These are phyloP conservation scores for Ostrea denselamellosa DNA, from an alignment of 1,140 invertebrate genomes.

Conservation along the genomic window DNA sequence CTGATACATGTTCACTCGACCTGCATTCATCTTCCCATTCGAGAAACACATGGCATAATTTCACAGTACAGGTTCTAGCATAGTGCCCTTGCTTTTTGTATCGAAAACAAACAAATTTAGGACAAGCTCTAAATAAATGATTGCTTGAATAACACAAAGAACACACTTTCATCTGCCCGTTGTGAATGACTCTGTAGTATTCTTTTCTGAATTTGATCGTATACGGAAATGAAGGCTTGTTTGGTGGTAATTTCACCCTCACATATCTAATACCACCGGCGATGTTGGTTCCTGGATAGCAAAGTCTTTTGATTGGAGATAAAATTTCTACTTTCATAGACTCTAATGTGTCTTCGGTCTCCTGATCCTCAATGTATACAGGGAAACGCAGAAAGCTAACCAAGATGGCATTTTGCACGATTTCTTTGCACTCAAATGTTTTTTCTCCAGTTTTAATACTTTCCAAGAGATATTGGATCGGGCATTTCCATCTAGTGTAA, in stretches of 20 bases:
- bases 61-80: not conserved
- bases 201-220: too few relatives aligned
- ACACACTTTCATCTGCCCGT: too few relatives aligned
- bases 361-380: constrained; percentile 39
- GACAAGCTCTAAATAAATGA: too few relatives aligned
- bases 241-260: not conserved
- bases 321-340: not conserved
- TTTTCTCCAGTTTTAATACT: not conserved
- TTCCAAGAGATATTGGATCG: too few relatives aligned
- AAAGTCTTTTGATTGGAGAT: constrained; percentile 14
- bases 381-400: constrained; percentile 44
- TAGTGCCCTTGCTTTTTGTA: too few relatives aligned
- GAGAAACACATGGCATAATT: not conserved
- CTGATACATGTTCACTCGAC: not conserved
- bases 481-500: too few relatives aligned
- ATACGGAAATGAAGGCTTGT: not conserved
- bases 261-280: constrained; percentile 46
- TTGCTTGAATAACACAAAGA: too few relatives aligned
- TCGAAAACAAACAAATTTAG: too few relatives aligned
- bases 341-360: constrained; percentile 12
- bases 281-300: not conserved
- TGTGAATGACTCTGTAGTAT: too few relatives aligned
- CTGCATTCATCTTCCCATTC: not conserved
- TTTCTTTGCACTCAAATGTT: not conserved
- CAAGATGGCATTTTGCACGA: not conserved